Evolutionary conservation across 1,140 invertebrate genomes (phyloP).

Genomic region (Colletes gigas): DNA sequence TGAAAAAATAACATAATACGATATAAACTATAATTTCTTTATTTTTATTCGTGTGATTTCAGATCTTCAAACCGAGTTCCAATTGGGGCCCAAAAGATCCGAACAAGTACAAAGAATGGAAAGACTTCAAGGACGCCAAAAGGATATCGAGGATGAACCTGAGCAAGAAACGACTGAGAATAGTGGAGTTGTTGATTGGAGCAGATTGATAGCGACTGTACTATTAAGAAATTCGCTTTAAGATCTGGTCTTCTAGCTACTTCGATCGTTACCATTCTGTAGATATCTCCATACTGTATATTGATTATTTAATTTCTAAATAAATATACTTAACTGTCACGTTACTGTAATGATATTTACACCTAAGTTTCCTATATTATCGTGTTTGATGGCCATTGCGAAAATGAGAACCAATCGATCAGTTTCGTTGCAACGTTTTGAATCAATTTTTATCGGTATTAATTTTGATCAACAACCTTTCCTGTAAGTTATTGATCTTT

Average conservation of each 20-base stretch:
- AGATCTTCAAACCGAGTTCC: slow-evolving; percentile 33
- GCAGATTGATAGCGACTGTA: slow-evolving; percentile 13
- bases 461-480: too few relatives aligned
- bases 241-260: not conserved
- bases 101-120: slow-evolving; percentile 49
- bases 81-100: slow-evolving; percentile 58
- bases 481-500: too few relatives aligned
- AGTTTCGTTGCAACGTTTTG: too few relatives aligned
- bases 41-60: slow-evolving; percentile 1
- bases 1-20: not conserved
- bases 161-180: slow-evolving; percentile 24
- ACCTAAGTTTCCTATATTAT: not conserved
- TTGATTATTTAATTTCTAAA: not conserved
- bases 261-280: not conserved
- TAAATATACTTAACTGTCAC: not conserved
- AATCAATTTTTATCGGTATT: too few relatives aligned
- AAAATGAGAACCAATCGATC: too few relatives aligned
- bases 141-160: slow-evolving; percentile 23
- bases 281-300: not conserved
- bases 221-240: not conserved
- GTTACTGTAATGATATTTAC: too few relatives aligned
- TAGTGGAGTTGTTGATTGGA: slow-evolving; percentile 41
- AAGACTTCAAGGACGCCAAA: slow-evolving; percentile 53
- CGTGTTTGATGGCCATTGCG: too few relatives aligned
- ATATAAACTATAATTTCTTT: not conserved